Conservation (phyloP, 2,888 invertebrate species). For the Omphaloscelis lunosa region DNA sequence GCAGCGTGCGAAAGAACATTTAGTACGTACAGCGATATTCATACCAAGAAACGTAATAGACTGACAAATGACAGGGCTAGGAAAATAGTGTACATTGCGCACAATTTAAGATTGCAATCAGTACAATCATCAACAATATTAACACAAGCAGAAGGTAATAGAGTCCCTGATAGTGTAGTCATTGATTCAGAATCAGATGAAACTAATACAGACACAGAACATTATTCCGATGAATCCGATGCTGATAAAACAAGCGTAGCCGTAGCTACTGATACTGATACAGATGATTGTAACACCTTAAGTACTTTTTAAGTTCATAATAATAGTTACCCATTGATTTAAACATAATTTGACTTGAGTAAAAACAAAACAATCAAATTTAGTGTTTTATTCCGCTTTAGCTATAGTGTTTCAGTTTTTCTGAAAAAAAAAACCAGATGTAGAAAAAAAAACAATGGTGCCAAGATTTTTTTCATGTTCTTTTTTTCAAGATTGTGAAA, state of each 20-base stretch:
- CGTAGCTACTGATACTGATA: not conserved
- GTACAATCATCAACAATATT: too few relatives aligned
- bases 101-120: too few relatives aligned
- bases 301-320: not conserved
- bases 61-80: too few relatives aligned
- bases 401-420: not conserved
- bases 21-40: too few relatives aligned
- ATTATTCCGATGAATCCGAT: not conserved
- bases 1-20: too few relatives aligned
- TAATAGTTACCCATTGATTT: not conserved
- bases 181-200: not conserved
- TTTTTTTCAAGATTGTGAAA: too few relatives aligned
- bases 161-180: not conserved
- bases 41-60: too few relatives aligned
- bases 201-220: slow-evolving; percentile 1
- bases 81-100: too few relatives aligned
- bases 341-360: too few relatives aligned
- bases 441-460: not conserved
- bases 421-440: not conserved
- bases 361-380: not conserved
- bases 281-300: not conserved
- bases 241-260: not conserved
- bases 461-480: not conserved
- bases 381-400: not conserved
- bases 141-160: too few relatives aligned